A percentile compares a stretch with the other conserved stretches of the same genome.
These are phyloP conservation scores for Cataglyphis livida DNA, from an alignment of 2,888 invertebrate genomes.

Conservation along the genomic window DNA sequence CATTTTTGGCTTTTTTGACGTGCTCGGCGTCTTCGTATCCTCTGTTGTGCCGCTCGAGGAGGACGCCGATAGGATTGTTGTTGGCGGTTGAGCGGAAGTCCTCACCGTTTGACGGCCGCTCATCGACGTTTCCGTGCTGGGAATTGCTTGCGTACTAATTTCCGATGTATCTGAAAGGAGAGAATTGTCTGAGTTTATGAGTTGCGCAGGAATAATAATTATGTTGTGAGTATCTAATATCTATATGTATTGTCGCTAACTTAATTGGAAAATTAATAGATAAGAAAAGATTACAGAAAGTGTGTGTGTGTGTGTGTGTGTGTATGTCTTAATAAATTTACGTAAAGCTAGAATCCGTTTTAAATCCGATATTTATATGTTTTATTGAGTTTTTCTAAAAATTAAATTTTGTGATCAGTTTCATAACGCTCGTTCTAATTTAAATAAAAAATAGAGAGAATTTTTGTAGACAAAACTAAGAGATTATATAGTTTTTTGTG, in stretches of 20 bases:
- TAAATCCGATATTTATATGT: background rate
- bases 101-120: constrained; percentile 45
- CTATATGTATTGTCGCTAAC: no score
- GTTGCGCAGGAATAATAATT: background rate
- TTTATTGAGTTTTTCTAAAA: background rate
- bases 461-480: background rate
- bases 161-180: constrained; percentile 51
- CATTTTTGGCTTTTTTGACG: constrained; percentile 70
- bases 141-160: constrained; percentile 53
- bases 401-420: constrained; percentile 26
- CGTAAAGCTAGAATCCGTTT: background rate
- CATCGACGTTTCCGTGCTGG: constrained; percentile 45
- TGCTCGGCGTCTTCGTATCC: constrained; percentile 23
- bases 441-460: background rate
- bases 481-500: background rate
- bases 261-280: background rate
- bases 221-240: background rate
- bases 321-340: background rate
- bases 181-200: background rate
- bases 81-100: constrained; percentile 23
- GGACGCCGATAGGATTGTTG: constrained; percentile 4
- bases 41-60: constrained; percentile 49
- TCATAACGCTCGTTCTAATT: background rate
- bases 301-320: no score
- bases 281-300: no score